Percentiles rank a stretch among this genome's conserved stretches.
These are phyloP conservation scores for Alloplasta piceator DNA, from an alignment of 2,888 invertebrate genomes.

Conservation along the genomic window DNA sequence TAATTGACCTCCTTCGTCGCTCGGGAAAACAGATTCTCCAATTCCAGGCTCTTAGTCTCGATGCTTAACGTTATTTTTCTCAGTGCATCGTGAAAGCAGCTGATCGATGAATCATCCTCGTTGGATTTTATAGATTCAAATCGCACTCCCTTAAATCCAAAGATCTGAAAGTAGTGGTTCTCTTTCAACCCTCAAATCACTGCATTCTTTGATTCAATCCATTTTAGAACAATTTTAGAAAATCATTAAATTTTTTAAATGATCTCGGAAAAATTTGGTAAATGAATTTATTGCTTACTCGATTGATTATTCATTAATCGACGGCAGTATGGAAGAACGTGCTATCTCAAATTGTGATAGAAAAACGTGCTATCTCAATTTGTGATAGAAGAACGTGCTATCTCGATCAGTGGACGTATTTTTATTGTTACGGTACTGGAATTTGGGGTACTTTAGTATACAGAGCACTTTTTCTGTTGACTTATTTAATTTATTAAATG, in stretches of 20 bases:
- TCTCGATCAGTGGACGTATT: too few species aligned
- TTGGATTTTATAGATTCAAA: not conserved
- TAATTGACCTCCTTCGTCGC: conserved; percentile 55
- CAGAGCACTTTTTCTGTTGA: too few species aligned
- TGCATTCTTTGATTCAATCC: not conserved
- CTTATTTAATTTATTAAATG: too few species aligned
- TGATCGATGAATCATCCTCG: not conserved
- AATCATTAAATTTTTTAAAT: not conserved
- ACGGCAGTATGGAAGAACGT: too few species aligned
- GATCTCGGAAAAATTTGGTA: not conserved
- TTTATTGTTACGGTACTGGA: too few species aligned
- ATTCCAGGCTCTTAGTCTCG: conserved; percentile 59
- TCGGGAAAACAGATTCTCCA: conserved; percentile 58
- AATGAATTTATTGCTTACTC: not conserved
- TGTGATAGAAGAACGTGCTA: too few species aligned
- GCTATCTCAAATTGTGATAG: too few species aligned
- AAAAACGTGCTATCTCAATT: too few species aligned
- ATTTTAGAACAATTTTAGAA: not conserved
- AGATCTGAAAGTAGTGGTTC: not conserved
- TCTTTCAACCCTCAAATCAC: not conserved
- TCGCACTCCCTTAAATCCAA: not conserved
- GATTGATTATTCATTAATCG: conserved; percentile 20
- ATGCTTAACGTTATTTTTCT: conserved; percentile 56
- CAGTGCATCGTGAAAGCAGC: conserved; percentile 13
- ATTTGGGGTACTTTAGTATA: too few species aligned